Base-by-base conservation (phyloP, 2,888 invertebrate species). In the Drosophila neotestacea region DNA sequence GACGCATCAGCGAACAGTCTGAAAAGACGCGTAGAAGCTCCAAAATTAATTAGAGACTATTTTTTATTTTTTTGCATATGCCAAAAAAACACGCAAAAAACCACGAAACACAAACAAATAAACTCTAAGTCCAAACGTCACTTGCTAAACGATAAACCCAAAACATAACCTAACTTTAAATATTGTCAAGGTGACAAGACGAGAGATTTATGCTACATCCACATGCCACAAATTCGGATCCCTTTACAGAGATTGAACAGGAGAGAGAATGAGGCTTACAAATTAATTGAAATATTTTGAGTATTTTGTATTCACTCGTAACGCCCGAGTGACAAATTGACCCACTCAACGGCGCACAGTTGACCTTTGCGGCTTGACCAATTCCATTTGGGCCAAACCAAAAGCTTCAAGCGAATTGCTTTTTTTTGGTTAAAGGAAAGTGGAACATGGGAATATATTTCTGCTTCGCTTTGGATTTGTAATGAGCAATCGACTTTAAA, bases 401-500 rank as follows among this genome's bases (percentile, higher is more conserved):
- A 67, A 30, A 47, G 30, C 46, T 13, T 9, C n/a, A 28, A 63
- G 41, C 55, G 46, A 72, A 63, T 75, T 66, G 55, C 48, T 50
- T 74, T 74, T 44, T 52, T 71, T 78, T 50, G 48, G 48, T 58
- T 63, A 70, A 76, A 85, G 83, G 68, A 84, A 84, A 84, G 80
- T 87, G 84, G 84, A 84, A 78, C 84, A 84, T 87, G 84, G 84
- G 84, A 84, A 39, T 42, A 48, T 27, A 27, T 56, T 72, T 36
- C 68, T 54, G 54, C 52, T 41, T 16, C 39, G 44, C 44, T 73
- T 72, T 72, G 51, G 51, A 55, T 66, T 62, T 69, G 46, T 72
- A 82, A 82, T 79, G 64, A 70, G 50, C 46, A 52, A 52, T 62
- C 46, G 46, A 34, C 13, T 56, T 56, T 64, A 13, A 13, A 42